Evolutionary conservation across 2,888 invertebrate genomes (phyloP), one percentile per base, ranked within the genome.

Genomic region (Dioctria rufipes): DNA sequence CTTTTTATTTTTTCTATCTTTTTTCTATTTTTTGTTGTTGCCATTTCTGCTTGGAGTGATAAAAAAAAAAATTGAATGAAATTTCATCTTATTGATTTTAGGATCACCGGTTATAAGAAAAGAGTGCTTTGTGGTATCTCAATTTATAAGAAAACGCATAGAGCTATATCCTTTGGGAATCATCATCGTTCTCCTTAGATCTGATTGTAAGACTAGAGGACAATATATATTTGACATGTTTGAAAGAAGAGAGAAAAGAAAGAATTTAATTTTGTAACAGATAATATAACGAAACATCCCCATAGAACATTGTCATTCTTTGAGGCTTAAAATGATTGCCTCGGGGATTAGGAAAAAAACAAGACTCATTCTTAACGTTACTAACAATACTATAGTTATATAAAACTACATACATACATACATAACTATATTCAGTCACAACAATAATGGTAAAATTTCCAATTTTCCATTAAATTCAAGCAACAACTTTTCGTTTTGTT

Each of bases 231-330:
- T 25, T 25, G 25, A 25, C 25, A 6, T 5, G 11, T 61, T 39
- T 61, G 61, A 61, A 5, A 58, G 6, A n/a, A 73, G 58, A 13
- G 5, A 13, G 58, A 58, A 39, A 25, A 73, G 51, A 60, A n/a
- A 60, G 73, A 73, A 73, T 73, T 73, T 73, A 60, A 73, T 73
- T 73, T 73, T 73, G 51, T 58, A 67, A 8, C 61, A 40, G 61
- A 39, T 25, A 25, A 61, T 11, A 61, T 61, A 61, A 61, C 4
- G n/a, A 73, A 73, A 37, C 63, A 25, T 25, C 25, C 25, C 25
- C 25, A 63, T 46, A 49, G 61, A 49, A 49, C 63, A 49, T 77
- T 11, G 37, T n/a, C 63, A 49, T 63, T 63, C 77, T 63, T 63
- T 77, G 77, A 46, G 77, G 60, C 49, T 77, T 60, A 49, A 37